Base-by-base conservation (phyloP, 2,888 invertebrate genomes). In the Tetrapedia diversipes region DNA sequence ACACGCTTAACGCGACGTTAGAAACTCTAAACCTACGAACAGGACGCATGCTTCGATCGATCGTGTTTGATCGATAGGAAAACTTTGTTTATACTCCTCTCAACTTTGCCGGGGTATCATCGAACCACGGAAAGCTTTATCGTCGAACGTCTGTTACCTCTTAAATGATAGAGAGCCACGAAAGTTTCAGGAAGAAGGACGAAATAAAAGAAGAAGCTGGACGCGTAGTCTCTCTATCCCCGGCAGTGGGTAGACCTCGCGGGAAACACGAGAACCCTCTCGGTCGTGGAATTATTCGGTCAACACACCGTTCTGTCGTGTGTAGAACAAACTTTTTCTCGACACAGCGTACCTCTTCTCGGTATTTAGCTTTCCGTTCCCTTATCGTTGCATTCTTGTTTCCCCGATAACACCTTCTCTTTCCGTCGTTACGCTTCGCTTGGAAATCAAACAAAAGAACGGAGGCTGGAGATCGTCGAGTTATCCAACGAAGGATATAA, bases 221-320 rank as follows among this genome's bases (percentile, higher is more conserved):
- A 11, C 2, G 34, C 19, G 7, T 11, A 10, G 14, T 7, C n/a
- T n/a, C n/a, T n/a, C 16, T 19, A 27, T 60, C 39, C 43, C 11
- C 32, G 68, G n/a, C 43, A 34, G 27, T 34, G 29, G 8, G 22
- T 22, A 11, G 22, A 34, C 24, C n/a, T 51, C 41, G 11, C 19
- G 22, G 59, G 37, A 37, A 49, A 68, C 68, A 68, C 32, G 60
- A 53, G 61, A 68, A 61, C n/a, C n/a, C 43, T 60, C 32, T 45
- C 34, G 11, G 61, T 43, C 61, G 68, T 68, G 22, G 61, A 61
- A 53, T 68, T 32, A 53, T 27, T 53, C 34, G 34, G 68, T 29
- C 53, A 61, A 68, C 34, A 27, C n/a, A 2, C 19, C 34, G 41
- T n/a, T n/a, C n/a, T 43, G 34, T 34, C 41, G 51, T 41, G 24